Evolutionary conservation across 1,140 invertebrate genomes (phyloP).

Genomic region (Neodiprion pinetum): DNA sequence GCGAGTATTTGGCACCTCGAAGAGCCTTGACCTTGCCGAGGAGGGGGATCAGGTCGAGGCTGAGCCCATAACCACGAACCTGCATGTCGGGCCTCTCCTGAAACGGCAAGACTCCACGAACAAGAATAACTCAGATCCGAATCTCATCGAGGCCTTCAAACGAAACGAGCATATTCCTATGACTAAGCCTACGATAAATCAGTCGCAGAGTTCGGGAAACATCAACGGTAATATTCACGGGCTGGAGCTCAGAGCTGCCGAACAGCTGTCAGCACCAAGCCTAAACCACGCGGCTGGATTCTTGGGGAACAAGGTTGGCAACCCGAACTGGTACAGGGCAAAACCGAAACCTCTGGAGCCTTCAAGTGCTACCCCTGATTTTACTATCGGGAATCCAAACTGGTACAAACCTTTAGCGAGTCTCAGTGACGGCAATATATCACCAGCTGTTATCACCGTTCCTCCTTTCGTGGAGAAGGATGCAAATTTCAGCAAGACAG

Average conservation of each 20-base stretch:
- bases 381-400: conserved; percentile 42
- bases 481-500: too few species aligned
- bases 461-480: background rate
- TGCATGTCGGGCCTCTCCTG: conserved; percentile 52
- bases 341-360: conserved; percentile 20
- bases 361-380: conserved; percentile 23
- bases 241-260: background rate
- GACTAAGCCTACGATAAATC: background rate
- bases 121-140: conserved; percentile 43
- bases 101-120: conserved; percentile 38
- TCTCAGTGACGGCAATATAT: background rate
- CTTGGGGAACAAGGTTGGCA: conserved; percentile 36
- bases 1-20: conserved; percentile 46
- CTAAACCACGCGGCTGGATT: background rate
- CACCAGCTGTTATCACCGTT: background rate
- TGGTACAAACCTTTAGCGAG: conserved; percentile 40
- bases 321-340: conserved; percentile 25
- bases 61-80: conserved; percentile 50
- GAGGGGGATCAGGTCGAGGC: conserved; percentile 41
- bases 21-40: conserved; percentile 40
- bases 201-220: background rate
- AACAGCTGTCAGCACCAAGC: background rate
- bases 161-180: background rate
- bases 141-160: conserved; percentile 34
- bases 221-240: background rate